Base-by-base conservation (phyloP, 2,797 vertebrate species). In the Cottoperca gobio region DNA sequence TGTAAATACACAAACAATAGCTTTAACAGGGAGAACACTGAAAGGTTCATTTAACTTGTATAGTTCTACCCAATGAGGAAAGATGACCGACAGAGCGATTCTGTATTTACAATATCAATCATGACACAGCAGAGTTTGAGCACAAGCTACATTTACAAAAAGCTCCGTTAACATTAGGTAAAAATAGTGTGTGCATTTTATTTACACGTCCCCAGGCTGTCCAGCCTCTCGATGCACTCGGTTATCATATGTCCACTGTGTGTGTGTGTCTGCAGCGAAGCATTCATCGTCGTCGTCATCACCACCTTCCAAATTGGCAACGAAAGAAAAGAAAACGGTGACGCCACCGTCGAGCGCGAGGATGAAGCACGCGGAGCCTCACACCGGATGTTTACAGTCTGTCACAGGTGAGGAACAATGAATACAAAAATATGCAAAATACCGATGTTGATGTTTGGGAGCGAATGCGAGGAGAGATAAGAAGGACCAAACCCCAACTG, bases 81-180 rank as follows among this genome's bases (percentile, higher is more conserved):
- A 90, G 95, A 91, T 93, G 88, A 94, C 87, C n/a, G 71, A 90
- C 83, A 75, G 77, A 88, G 87, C 87, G 85, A 90, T 79, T 88
- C 65, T 70, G 75, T 96, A 96, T 97, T 89, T 96, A 97, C 96
- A 96, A 87, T 94, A 87, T 90, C 92, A 88, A 93, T 94, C 93
- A 93, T 92, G 92, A 87, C 95, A 97, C 94, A 94, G 92, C 95
- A 97, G 95, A 94, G 91, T 95, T 88, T 83, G 93, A 95, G 96
- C 95, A 97, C 95, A 71, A 92, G 93, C 88, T 95, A 96, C 95
- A 96, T 94, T 95, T 96, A 96, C 94, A 96, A 95, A 95, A 95
- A 93, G 79, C 85, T 86, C 89, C 77, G 84, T 92, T 93, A 92
- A 90, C 84, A 86, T 92, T 79, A 85, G 88, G 87, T 93, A 94